Evolutionary conservation across 2,888 invertebrate genomes (phyloP).

Genomic region (Mimumesa dahlbomi): DNA sequence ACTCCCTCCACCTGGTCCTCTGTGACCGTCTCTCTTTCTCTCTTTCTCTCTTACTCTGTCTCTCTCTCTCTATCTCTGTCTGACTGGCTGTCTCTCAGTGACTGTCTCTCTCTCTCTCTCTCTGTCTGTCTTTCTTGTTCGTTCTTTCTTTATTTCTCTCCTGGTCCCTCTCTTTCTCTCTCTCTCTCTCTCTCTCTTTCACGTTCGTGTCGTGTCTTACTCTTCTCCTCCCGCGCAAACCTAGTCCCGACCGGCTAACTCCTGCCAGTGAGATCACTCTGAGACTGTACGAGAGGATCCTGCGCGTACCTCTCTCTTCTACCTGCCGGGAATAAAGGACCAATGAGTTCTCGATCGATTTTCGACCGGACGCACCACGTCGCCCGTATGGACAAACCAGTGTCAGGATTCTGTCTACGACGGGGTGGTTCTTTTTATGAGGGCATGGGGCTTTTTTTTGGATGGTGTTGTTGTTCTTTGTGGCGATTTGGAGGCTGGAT

Average conservation of each 20-base stretch:
- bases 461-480: too few relatives aligned
- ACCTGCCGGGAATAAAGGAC: slow-evolving; percentile 60
- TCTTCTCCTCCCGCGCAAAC: slow-evolving; percentile 66
- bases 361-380: too few relatives aligned
- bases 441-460: too few relatives aligned
- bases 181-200: slow-evolving; percentile 51
- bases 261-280: slow-evolving; percentile 71
- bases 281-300: slow-evolving; percentile 55
- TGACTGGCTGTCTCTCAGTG: slow-evolving; percentile 10
- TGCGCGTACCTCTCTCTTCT: slow-evolving; percentile 36
- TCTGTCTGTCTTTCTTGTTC: slow-evolving; percentile 14
- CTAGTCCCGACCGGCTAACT: slow-evolving; percentile 66
- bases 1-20: slow-evolving; percentile 54
- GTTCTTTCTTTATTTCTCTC: slow-evolving; percentile 32
- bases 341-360: slow-evolving; percentile 58
- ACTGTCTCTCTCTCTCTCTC: too few relatives aligned
- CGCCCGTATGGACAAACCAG: too few relatives aligned
- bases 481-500: not conserved
- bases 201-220: slow-evolving; percentile 23
- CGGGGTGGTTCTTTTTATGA: not conserved
- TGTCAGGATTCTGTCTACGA: slow-evolving; percentile 5
- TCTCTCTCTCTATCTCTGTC: slow-evolving; percentile 18
- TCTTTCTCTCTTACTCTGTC: slow-evolving; percentile 39
- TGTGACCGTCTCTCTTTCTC: slow-evolving; percentile 41
- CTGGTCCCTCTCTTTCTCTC: slow-evolving; percentile 33